phyloP scores from a whole-genome alignment of 2,797 vertebrate species.

The Falco berigora region DNA sequence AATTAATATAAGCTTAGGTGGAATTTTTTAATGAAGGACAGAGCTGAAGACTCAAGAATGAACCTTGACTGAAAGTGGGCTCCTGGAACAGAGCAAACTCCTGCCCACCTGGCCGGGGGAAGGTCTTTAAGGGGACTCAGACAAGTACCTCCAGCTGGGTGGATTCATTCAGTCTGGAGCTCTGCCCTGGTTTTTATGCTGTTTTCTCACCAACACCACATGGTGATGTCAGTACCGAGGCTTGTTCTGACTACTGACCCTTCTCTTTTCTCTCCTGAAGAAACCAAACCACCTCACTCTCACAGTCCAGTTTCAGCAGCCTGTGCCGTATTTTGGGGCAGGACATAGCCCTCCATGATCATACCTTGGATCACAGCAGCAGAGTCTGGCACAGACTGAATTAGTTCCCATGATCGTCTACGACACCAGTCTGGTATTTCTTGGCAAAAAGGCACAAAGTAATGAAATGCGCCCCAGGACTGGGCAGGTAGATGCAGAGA shows the following conservation, averaged over 20 bases:
- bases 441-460: background rate
- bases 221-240: fast-evolving
- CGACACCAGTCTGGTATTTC: slow-evolving; percentile 42
- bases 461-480: background rate
- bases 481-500: slow-evolving; percentile 32
- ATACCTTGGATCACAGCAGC: background rate
- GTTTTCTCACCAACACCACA: background rate
- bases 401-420: background rate
- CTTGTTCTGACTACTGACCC: background rate
- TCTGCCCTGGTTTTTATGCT: background rate
- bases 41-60: background rate
- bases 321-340: background rate
- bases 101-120: background rate
- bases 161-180: background rate
- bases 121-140: background rate
- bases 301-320: fast-evolving
- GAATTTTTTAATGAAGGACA: background rate
- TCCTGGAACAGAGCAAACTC: background rate
- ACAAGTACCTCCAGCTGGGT: background rate
- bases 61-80: background rate
- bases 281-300: background rate
- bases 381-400: background rate
- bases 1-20: background rate
- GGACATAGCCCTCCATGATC: background rate
- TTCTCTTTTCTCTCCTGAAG: background rate